Percentiles rank a stretch among this genome's conserved stretches.
These are phyloP conservation scores for Myathropa florea DNA, from an alignment of 2,888 invertebrate species.

Conservation along the genomic window DNA sequence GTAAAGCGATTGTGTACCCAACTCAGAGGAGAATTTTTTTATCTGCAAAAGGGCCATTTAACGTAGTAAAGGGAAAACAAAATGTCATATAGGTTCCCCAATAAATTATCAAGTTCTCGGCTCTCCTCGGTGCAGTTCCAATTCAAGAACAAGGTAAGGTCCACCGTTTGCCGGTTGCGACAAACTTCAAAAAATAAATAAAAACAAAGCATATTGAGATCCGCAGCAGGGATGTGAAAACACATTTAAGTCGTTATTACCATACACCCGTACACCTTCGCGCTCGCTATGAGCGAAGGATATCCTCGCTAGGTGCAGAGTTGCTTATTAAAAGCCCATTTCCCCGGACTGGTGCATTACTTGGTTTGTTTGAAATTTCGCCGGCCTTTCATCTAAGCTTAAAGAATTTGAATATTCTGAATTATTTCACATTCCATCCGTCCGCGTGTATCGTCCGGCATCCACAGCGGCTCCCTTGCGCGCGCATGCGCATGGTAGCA, in stretches of 20 bases:
- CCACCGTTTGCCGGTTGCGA: constrained; percentile 67
- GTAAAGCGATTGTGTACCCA: constrained; percentile 63
- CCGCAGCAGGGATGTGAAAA: constrained; percentile 66
- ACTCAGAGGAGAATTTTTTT: constrained; percentile 43
- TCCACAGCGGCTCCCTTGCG: constrained; percentile 8
- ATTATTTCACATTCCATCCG: constrained; percentile 55
- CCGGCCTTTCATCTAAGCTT: constrained; percentile 45
- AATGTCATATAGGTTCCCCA: constrained; percentile 78
- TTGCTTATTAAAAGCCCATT: constrained; percentile 52
- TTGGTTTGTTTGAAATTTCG: constrained; percentile 17
- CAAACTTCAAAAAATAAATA: constrained; percentile 46
- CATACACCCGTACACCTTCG: constrained; percentile 38
- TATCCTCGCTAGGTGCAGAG: background rate
- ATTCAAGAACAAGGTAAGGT: constrained; percentile 62
- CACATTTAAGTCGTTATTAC: constrained; percentile 66
- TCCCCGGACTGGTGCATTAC: constrained; percentile 3
- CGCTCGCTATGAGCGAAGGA: no score
- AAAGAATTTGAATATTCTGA: constrained; percentile 58
- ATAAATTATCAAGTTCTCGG: constrained; percentile 78
- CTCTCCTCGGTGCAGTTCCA: constrained; percentile 58
- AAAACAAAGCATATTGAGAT: constrained; percentile 47
- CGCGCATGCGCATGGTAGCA: constrained; percentile 58
- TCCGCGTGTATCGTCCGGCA: background rate
- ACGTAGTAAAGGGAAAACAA: constrained; percentile 74
- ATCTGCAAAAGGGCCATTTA: constrained; percentile 67